These are phyloP conservation scores for Symphodus melops DNA, from an alignment of 2,113 vertebrate species.

Conservation along the genomic window DNA sequence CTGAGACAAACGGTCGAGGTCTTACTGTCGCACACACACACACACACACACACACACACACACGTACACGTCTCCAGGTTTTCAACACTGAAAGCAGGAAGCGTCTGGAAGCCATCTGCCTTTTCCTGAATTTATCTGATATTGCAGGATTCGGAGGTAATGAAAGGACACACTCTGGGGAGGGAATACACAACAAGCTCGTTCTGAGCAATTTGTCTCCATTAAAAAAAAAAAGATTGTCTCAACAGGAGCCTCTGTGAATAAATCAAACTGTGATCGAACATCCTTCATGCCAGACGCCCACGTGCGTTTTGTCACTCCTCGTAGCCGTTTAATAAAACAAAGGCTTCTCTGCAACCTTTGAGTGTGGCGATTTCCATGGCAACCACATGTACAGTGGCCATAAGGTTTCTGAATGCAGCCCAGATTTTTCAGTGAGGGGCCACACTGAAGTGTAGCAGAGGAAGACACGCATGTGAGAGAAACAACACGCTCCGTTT, in stretches of 20 bases:
- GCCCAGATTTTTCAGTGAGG: slow-evolving; percentile 45
- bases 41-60: not conserved
- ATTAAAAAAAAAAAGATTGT: slow-evolving; percentile 35
- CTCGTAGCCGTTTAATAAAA: slow-evolving; percentile 72
- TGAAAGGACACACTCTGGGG: slow-evolving; percentile 37
- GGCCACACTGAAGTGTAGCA: slow-evolving; percentile 32
- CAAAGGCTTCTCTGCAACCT: slow-evolving; percentile 66
- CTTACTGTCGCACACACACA: not conserved
- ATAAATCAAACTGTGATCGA: slow-evolving; percentile 58
- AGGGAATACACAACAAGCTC: slow-evolving; percentile 25
- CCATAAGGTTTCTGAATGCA: slow-evolving; percentile 47
- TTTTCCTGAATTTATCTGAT: slow-evolving; percentile 58
- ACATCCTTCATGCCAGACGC: slow-evolving; percentile 54
- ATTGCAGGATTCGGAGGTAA: slow-evolving; percentile 42
- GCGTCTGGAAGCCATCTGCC: slow-evolving; percentile 35
- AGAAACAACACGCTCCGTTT: slow-evolving; percentile 31
- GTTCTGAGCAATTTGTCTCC: slow-evolving; percentile 54
- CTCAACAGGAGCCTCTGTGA: slow-evolving; percentile 11
- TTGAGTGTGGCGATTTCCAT: slow-evolving; percentile 75
- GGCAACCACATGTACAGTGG: slow-evolving; percentile 71
- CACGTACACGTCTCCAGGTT: not conserved
- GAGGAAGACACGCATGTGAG: slow-evolving; percentile 11
- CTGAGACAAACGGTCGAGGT: slow-evolving; percentile 17
- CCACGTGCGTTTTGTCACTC: slow-evolving; percentile 58
- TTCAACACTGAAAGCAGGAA: slow-evolving; percentile 45